phyloP scores from a whole-genome alignment of 2,113 vertebrate genomes.

The Myrmophylax atrothorax region DNA sequence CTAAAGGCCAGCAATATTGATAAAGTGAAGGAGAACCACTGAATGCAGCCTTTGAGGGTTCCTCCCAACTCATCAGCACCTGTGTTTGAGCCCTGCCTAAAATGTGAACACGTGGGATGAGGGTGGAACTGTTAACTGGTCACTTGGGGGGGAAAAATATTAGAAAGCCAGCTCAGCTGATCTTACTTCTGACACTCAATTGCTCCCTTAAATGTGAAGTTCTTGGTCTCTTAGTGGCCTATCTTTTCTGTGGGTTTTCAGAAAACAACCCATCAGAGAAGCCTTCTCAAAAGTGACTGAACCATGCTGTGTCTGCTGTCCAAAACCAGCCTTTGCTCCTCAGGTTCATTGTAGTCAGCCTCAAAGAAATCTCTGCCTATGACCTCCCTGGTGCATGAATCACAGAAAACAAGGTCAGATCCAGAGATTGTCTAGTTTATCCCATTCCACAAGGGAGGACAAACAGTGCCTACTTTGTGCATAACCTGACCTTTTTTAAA shows the following conservation, averaged over 20 bases:
- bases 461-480: not conserved
- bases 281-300: not conserved
- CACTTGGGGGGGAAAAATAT: not conserved
- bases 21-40: not conserved
- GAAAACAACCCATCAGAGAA: not conserved
- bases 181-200: not conserved
- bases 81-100: not conserved
- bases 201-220: not conserved
- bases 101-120: not conserved
- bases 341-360: not conserved
- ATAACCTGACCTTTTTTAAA: not conserved
- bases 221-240: not conserved
- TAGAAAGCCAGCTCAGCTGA: not conserved
- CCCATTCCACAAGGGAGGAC: not conserved
- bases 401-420: not conserved
- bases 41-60: not conserved
- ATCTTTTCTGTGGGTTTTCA: not conserved
- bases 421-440: not conserved
- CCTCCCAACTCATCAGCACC: not conserved
- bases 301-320: not conserved
- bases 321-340: not conserved
- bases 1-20: not conserved
- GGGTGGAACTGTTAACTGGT: not conserved
- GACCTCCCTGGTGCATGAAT: not conserved
- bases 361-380: not conserved